phyloP scores from a whole-genome alignment of 1,140 invertebrate species.

The Coenobita brevimanus region DNA sequence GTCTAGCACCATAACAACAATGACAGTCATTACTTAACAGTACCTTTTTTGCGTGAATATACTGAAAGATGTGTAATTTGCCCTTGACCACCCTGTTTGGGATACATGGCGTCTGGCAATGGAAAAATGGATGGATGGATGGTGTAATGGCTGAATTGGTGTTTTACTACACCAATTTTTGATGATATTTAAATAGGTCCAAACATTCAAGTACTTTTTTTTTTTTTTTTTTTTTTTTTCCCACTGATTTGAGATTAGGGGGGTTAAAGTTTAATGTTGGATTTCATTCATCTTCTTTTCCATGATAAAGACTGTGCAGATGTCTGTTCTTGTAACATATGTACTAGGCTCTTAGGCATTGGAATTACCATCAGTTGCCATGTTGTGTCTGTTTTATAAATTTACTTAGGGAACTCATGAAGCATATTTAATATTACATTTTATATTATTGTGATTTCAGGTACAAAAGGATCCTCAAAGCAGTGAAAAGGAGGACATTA shows the following conservation, averaged over 20 bases:
- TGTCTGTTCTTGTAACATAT: background rate
- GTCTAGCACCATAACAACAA: no score
- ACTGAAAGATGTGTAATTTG: no score
- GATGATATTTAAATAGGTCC: no score
- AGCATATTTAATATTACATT: background rate
- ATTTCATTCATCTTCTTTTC: background rate
- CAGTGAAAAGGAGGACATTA: background rate
- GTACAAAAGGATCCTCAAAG: slow-evolving; percentile 13
- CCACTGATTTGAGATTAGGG: background rate
- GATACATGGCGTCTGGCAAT: no score
- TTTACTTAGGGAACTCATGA: background rate
- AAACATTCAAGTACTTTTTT: background rate
- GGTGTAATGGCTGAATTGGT: no score
- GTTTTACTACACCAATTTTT: no score
- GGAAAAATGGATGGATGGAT: no score
- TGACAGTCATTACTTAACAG: no score
- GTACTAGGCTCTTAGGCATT: no score
- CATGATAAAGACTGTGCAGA: background rate
- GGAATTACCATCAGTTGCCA: background rate
- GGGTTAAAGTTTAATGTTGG: background rate
- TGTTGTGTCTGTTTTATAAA: background rate
- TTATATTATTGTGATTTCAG: slow-evolving; percentile 10
- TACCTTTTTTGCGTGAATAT: no score
- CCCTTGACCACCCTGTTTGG: no score
- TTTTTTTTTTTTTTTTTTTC: background rate